Conservation (phyloP, 2,113 vertebrate genomes). For the Myotis davidii region DNA sequence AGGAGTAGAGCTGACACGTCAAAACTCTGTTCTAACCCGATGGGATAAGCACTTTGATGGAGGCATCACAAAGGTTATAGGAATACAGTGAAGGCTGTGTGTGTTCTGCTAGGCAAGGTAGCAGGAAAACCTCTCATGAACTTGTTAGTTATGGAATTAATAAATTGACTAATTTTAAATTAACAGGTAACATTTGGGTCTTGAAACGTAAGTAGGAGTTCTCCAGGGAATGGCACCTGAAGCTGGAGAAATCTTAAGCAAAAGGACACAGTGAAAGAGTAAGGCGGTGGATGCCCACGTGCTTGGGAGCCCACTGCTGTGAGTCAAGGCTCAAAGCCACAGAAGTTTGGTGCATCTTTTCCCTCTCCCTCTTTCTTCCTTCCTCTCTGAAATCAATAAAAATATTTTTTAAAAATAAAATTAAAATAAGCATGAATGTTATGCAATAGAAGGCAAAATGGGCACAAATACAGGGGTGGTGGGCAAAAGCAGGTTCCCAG, state of each 20-base stretch:
- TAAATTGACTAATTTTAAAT: neutral
- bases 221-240: neutral
- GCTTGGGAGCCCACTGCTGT: too few relatives aligned
- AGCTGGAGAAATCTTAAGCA: neutral
- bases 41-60: neutral
- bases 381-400: too few relatives aligned
- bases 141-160: neutral
- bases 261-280: neutral
- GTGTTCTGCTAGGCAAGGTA: neutral
- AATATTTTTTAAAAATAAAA: too few relatives aligned
- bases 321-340: neutral
- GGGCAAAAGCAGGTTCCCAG: neutral
- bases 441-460: neutral
- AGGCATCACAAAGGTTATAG: neutral
- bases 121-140: neutral
- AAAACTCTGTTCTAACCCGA: neutral
- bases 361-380: too few relatives aligned
- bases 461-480: neutral
- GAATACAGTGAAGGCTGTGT: neutral
- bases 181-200: neutral
- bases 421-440: slow-evolving; percentile 1
- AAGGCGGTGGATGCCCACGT: too few relatives aligned
- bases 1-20: neutral
- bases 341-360: neutral
- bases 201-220: neutral